These are phyloP conservation scores for Helicolenus hilgendorfi DNA, from an alignment of 2,797 vertebrate genomes.

Conservation along the genomic window DNA sequence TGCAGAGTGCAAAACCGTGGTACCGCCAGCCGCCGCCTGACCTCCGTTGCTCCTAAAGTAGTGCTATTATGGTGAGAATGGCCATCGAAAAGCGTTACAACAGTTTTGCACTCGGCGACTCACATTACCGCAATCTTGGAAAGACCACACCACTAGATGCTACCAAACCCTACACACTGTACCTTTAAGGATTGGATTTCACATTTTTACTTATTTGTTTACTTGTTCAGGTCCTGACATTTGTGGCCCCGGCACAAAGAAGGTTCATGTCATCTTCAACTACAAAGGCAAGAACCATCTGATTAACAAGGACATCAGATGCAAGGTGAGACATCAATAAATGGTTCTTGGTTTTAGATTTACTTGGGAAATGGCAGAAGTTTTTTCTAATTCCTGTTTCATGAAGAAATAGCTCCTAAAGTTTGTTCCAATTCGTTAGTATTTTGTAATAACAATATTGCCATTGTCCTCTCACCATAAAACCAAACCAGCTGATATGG, in stretches of 20 bases:
- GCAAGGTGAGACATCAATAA: slow-evolving; percentile 87
- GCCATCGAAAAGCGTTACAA: too few species aligned
- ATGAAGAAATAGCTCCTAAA: not conserved
- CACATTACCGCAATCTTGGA: too few species aligned
- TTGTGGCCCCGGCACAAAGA: slow-evolving; percentile 94
- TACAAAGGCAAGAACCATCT: slow-evolving; percentile 94
- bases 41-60: too few species aligned
- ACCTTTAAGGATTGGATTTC: not conserved
- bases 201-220: not conserved
- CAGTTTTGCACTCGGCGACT: too few species aligned
- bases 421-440: not conserved
- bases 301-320: slow-evolving; percentile 93
- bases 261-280: slow-evolving; percentile 93
- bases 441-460: not conserved
- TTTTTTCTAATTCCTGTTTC: not conserved
- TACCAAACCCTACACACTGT: too few species aligned
- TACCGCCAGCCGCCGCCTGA: too few species aligned
- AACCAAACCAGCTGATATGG: not conserved
- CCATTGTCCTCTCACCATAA: not conserved
- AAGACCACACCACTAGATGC: too few species aligned
- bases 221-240: slow-evolving; percentile 92
- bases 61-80: too few species aligned
- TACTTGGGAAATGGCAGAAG: not conserved
- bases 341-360: not conserved
- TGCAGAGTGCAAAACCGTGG: too few species aligned